Evolutionary conservation across 2,888 invertebrate species (phyloP).

Genomic region (Myathropa florea): DNA sequence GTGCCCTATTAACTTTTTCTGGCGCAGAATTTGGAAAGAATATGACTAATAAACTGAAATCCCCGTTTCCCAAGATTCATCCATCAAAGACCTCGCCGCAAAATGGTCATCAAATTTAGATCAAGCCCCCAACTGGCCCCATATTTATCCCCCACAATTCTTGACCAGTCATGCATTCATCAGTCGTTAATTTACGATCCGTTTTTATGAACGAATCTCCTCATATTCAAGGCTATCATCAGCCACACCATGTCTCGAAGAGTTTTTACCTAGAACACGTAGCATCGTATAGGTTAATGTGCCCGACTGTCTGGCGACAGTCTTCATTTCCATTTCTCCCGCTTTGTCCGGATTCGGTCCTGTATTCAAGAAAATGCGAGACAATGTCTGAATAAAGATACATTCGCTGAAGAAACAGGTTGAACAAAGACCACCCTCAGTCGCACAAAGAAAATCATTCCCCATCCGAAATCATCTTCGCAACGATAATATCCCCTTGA

Average conservation of each 20-base stretch:
- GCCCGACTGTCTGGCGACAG: background rate
- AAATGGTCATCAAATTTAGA: background rate
- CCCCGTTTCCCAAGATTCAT: too few relatives aligned
- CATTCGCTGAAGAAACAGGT: background rate
- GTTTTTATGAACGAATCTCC: background rate
- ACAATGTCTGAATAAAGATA: slow-evolving; percentile 1
- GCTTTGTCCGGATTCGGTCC: background rate
- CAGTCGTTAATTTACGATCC: background rate
- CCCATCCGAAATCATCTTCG: background rate
- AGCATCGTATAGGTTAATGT: background rate
- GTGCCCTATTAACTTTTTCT: too few relatives aligned
- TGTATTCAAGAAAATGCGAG: background rate
- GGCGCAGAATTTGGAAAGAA: too few relatives aligned
- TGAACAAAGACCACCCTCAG: background rate
- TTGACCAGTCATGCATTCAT: background rate
- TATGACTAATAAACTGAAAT: too few relatives aligned
- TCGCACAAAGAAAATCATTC: background rate
- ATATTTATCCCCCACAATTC: background rate
- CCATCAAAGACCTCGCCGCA: too few relatives aligned
- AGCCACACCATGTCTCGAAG: background rate
- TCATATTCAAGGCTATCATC: background rate
- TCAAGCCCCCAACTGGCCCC: background rate
- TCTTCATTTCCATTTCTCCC: background rate
- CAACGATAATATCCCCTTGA: background rate
- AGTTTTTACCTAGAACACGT: background rate